phyloP scores from a whole-genome alignment of 2,797 vertebrate genomes.

The Gymnothorax javanicus region DNA sequence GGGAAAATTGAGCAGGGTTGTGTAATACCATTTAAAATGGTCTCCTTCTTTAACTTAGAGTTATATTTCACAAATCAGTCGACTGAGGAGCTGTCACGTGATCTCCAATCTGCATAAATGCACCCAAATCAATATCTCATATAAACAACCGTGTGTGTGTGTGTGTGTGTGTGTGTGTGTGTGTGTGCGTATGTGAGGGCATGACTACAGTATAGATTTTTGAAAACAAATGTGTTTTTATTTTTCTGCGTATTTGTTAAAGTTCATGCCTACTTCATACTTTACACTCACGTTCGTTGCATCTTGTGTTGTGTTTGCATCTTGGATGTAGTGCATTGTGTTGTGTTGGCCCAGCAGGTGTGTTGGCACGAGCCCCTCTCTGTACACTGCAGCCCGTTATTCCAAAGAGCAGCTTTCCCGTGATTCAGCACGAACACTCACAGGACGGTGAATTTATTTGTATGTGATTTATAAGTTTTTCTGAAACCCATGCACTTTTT shows the following conservation, averaged over 20 bases:
- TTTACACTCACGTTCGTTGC: not conserved
- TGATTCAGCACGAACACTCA: not conserved
- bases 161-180: conserved; percentile 21
- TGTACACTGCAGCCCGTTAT: not conserved
- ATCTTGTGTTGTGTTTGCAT: no score
- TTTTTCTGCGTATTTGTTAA: conserved; percentile 23
- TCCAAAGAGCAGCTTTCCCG: not conserved
- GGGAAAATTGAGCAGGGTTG: not conserved
- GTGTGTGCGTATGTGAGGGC: not conserved
- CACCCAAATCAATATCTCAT: not conserved
- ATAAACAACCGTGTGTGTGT: not conserved
- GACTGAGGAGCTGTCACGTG: not conserved
- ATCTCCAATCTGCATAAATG: not conserved
- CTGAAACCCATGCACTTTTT: not conserved
- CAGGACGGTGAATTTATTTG: conserved; percentile 2
- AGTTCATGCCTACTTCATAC: not conserved
- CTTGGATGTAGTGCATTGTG: not conserved
- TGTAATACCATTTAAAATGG: not conserved
- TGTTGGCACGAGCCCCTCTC: not conserved
- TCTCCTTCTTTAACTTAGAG: not conserved
- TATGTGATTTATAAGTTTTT: not conserved
- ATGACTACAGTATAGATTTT: not conserved
- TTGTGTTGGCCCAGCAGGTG: not conserved
- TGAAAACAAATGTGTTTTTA: not conserved
- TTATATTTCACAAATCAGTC: not conserved